phyloP scores from a whole-genome alignment of 2,797 vertebrate species.

The Geotria australis region DNA sequence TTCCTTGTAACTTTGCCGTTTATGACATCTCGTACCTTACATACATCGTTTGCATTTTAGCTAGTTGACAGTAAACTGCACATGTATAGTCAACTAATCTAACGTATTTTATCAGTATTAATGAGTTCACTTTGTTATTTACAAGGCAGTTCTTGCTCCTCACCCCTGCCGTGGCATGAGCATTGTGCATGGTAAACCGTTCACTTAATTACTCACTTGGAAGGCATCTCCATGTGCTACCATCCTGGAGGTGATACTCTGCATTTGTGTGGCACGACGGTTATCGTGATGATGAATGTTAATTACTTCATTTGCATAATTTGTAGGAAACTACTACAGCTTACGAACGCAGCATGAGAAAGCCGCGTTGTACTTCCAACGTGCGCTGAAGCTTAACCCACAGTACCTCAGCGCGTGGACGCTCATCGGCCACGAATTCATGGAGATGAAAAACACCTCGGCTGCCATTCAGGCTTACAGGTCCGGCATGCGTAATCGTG shows the following conservation, averaged over 20 bases:
- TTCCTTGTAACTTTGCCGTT: no score
- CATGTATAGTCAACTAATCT: no score
- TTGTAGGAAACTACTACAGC: conserved; percentile 80
- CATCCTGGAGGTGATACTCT: background rate
- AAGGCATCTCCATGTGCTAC: background rate
- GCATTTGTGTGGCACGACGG: background rate
- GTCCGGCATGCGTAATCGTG: conserved; percentile 8
- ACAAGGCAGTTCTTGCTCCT: no score
- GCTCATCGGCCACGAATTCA: conserved; percentile 94
- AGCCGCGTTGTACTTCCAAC: conserved; percentile 88
- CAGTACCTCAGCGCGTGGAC: conserved; percentile 94
- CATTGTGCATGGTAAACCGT: no score
- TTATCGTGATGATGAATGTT: no score
- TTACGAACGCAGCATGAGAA: conserved; percentile 93
- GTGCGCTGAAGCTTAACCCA: conserved; percentile 81
- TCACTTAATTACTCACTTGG: background rate
- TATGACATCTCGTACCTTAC: no score
- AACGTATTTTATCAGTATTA: no score
- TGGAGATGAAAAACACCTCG: conserved; percentile 99
- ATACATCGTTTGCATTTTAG: no score
- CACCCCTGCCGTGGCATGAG: no score
- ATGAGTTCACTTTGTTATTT: no score
- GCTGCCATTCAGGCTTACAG: conserved; percentile 94
- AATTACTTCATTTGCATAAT: background rate
- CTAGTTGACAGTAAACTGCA: no score